phyloP scores from a whole-genome alignment of 1,140 invertebrate species.

The Apocrypta bakeri region DNA sequence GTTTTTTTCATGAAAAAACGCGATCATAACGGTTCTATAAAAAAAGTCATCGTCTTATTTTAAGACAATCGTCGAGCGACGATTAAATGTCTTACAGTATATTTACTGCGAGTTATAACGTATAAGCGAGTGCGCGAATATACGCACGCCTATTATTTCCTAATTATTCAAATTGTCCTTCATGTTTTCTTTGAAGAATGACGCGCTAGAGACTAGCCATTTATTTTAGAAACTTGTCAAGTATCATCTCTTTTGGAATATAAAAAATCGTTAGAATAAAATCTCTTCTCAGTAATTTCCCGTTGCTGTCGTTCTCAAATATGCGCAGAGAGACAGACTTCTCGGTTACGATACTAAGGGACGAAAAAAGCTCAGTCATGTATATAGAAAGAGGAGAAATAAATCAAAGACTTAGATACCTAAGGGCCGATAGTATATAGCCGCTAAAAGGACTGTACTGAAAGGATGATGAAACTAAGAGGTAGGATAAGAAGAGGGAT shows the following conservation, averaged over 20 bases:
- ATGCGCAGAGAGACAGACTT: neutral
- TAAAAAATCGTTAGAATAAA: constrained; percentile 2
- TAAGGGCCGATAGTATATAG: neutral
- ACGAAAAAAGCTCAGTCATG: no score
- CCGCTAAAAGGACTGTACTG: neutral
- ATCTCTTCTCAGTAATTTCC: constrained; percentile 3
- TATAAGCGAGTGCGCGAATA: no score
- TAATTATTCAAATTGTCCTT: constrained; percentile 12
- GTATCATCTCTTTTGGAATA: neutral
- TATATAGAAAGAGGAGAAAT: neutral
- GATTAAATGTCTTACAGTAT: neutral
- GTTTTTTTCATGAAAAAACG: neutral
- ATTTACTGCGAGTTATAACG: no score
- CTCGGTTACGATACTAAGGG: neutral
- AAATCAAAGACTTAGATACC: constrained; percentile 15
- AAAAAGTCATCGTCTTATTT: neutral
- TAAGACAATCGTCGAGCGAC: neutral
- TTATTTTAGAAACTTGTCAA: neutral
- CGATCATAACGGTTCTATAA: neutral
- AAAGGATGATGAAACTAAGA: neutral
- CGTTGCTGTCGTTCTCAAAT: no score
- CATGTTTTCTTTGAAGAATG: neutral
- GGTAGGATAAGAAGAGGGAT: neutral
- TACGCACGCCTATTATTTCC: neutral
- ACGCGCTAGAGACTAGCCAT: neutral